Evolutionary conservation across 2,113 vertebrate species (phyloP).

Genomic region (Xiphophorus maculatus): DNA sequence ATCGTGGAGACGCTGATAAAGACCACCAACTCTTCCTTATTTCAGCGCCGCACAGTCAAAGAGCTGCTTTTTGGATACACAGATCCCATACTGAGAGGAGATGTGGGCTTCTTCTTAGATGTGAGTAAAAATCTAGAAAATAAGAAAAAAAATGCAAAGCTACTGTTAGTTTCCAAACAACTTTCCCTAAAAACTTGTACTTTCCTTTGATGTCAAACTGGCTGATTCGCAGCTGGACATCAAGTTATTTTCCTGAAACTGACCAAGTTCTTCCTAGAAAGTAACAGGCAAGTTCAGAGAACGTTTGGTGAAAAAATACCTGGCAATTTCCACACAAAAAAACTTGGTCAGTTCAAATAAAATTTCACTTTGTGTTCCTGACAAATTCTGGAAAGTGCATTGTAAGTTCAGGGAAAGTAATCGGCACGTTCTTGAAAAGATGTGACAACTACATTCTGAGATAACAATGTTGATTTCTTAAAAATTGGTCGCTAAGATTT

Average conservation of each 20-base stretch:
- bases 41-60: slow-evolving; percentile 85
- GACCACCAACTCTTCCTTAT: slow-evolving; percentile 77
- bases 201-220: background rate
- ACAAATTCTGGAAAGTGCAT: background rate
- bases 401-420: background rate
- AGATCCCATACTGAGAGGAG: slow-evolving; percentile 78
- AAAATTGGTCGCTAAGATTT: background rate
- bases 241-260: too few species aligned
- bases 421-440: background rate
- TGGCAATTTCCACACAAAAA: background rate
- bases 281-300: too few species aligned
- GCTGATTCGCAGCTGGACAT: too few species aligned
- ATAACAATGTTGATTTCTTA: background rate
- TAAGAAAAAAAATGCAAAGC: background rate
- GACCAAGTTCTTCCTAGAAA: too few species aligned
- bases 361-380: background rate
- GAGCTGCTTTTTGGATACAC: slow-evolving; percentile 92
- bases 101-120: slow-evolving; percentile 84
- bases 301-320: too few species aligned
- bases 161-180: background rate
- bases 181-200: background rate
- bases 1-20: slow-evolving; percentile 75
- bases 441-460: background rate
- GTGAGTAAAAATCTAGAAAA: slow-evolving; percentile 68
- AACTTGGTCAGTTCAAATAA: background rate